Evolutionary conservation across 1,140 invertebrate genomes (phyloP), one percentile per base, ranked within the genome.

Genomic region (Epicauta chinensis): DNA sequence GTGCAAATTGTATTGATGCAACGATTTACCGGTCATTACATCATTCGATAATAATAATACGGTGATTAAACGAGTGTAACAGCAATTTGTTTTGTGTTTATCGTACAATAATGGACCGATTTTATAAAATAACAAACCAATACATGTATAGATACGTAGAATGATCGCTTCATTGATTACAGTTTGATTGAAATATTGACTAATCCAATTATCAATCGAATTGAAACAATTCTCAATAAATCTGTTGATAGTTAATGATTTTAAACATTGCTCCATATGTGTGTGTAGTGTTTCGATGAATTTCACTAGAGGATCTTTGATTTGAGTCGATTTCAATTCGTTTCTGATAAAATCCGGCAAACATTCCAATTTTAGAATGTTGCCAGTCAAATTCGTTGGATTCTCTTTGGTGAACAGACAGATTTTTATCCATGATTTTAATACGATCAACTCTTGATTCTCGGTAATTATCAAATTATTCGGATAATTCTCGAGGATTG

Each of bases 81-180:
- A 55, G 40, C 61, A 64, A 16, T 44, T 54, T 6, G 59, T 35
- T 43, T 61, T 64, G 13, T 61, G 56, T 43, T 59, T 56, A 30
- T 59, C 56, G 43, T 70, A 70, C 16, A 70, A 51, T 6, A 64
- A 49, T 30, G 40, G 38, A 6, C 64, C 60, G 41, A 62, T 65
- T 14, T 60, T 46, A 23, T 59, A 56, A 48, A 70, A 62, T 2
- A 61, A 40, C 6, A 65, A 16, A 4, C 56, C 46, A 12, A 63
- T 44, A 16, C 51, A 59, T 12, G 58, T 63, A 35, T 65, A 67
- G 13, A 70, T 51, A 30, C 63, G 37, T 13, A 63, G 40, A 36
- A 63, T 50, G 12, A 58, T 37, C 11, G 51, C 38, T 40, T 68
- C 63, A 32, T 52, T 58, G 4, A 23, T 34, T 14, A 58, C 54